Percentiles rank a stretch among this genome's conserved stretches.
Evolutionary conservation across 2,113 vertebrate species (phyloP).

Genomic region (Callopanchax toddi): DNA sequence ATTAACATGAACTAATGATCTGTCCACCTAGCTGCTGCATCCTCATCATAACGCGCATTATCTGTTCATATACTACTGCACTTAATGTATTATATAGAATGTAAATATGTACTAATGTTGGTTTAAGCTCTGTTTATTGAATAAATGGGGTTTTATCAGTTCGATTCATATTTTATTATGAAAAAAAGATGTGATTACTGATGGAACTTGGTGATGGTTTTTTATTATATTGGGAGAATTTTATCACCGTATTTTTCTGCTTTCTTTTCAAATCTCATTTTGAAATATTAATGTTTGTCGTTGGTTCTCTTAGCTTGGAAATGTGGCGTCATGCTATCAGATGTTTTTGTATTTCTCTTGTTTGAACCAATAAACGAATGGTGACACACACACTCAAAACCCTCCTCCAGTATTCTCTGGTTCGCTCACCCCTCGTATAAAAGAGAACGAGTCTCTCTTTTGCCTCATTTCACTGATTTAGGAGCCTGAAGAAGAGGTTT

Average conservation of each 20-base stretch:
- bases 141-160: slow-evolving; percentile 1
- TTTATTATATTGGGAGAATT: slow-evolving; percentile 16
- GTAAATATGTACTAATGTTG: slow-evolving; percentile 31
- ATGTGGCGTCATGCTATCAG: slow-evolving; percentile 57
- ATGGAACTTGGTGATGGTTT: slow-evolving; percentile 43
- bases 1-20: not conserved
- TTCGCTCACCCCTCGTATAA: slow-evolving; percentile 5
- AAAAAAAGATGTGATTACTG: slow-evolving; percentile 7
- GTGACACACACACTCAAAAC: not conserved
- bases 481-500: not conserved
- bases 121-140: slow-evolving; percentile 4
- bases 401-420: not conserved
- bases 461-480: not conserved
- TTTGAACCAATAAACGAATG: slow-evolving; percentile 90
- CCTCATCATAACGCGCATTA: not conserved
- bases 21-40: slow-evolving; percentile 13
- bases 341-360: slow-evolving; percentile 87
- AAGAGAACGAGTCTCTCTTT: not conserved
- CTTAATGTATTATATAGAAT: not conserved
- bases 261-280: slow-evolving; percentile 5
- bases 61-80: slow-evolving; percentile 35
- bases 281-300: slow-evolving; percentile 22
- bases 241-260: not conserved
- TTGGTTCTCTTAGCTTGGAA: not conserved
- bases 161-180: slow-evolving; percentile 6